Evolutionary conservation across 2,113 vertebrate species (phyloP), one percentile per base, ranked within the genome.

Genomic region (Chaetura pelagica): DNA sequence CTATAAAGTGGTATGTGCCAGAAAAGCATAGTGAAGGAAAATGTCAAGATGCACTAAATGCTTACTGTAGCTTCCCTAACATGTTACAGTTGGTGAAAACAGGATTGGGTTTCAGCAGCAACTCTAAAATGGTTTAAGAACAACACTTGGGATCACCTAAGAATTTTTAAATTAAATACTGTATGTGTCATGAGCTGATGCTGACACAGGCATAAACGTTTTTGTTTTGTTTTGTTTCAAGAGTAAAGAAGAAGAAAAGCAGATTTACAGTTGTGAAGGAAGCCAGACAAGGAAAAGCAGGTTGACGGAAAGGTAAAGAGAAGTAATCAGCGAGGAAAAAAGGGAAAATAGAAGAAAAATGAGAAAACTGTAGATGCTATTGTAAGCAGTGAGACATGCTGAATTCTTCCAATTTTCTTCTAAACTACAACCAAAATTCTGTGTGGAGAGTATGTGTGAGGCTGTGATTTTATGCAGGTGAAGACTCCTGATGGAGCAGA

Each of bases 341-440:
- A 46, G 5, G 49, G 18, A 7, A 92, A 77, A 54, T 22, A 64
- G 18, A 64, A 10, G 23, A 64, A 61, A 78, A 44, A 40, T 7
- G 14, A 58, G 6, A 64, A 75, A 89, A 48, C 4, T 7, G 3
- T 59, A 59, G 30, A 54, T 61, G 8, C 5, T 30, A 5, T n/a
- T 68, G 3, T 15, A 48, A n/a, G 17, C 2, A 0, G 7, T 6
- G 24, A 80, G 11, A 57, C 29, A 26, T 8, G 7, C 4, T 17
- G 7, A 20, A n/a, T 64, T 84, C 29, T 64, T 14, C 14, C 29
- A 71, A 17, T 54, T 77, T 48, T 48, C 23, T 62, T 2, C 2
- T 51, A 16, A 84, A 82, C 62, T 10, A 51, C 8, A 32, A 68
- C 6, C 7, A 62, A 68, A 19, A 83, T 32, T 82, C 35, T 38